These are phyloP conservation scores for Bombus consobrinus DNA, from an alignment of 1,140 invertebrate genomes.

Conservation along the genomic window DNA sequence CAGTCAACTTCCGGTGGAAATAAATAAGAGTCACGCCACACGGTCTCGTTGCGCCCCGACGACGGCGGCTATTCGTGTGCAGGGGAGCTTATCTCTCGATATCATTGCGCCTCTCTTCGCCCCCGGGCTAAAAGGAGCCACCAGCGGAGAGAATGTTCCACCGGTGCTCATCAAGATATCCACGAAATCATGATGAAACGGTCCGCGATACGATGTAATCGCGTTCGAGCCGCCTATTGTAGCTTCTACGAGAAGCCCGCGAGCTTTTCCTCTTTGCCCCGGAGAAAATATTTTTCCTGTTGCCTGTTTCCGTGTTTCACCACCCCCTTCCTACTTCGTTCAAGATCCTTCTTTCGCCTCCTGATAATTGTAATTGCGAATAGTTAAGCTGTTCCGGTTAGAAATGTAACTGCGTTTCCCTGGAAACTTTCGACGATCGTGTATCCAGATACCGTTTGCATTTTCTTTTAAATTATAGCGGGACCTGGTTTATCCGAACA, in stretches of 20 bases:
- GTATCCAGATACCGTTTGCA: neutral
- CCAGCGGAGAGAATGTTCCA: constrained; percentile 41
- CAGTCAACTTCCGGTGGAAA: constrained; percentile 82
- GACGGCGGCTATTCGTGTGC: constrained; percentile 75
- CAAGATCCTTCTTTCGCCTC: neutral
- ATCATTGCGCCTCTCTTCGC: constrained; percentile 62
- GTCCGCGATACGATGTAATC: constrained; percentile 39
- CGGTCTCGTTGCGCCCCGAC: constrained; percentile 73
- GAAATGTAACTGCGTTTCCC: neutral
- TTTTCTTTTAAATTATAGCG: neutral
- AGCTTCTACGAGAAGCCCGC: neutral
- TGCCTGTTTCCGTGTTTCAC: neutral
- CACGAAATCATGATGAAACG: constrained; percentile 51
- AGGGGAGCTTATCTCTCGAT: constrained; percentile 79
- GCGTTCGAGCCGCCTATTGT: constrained; percentile 32
- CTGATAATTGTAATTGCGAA: constrained; percentile 12
- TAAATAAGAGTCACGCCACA: constrained; percentile 83
- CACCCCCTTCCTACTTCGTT: neutral
- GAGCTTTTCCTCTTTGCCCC: constrained; percentile 12
- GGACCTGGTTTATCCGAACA: neutral
- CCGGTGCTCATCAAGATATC: constrained; percentile 62
- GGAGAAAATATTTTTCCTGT: constrained; percentile 40
- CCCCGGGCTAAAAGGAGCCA: constrained; percentile 51
- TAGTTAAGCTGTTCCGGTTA: neutral
- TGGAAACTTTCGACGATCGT: neutral